A percentile compares a stretch with the other conserved stretches of the same genome.
Conservation (phyloP, 2,113 vertebrate species). For the Pachycephala philippinensis region DNA sequence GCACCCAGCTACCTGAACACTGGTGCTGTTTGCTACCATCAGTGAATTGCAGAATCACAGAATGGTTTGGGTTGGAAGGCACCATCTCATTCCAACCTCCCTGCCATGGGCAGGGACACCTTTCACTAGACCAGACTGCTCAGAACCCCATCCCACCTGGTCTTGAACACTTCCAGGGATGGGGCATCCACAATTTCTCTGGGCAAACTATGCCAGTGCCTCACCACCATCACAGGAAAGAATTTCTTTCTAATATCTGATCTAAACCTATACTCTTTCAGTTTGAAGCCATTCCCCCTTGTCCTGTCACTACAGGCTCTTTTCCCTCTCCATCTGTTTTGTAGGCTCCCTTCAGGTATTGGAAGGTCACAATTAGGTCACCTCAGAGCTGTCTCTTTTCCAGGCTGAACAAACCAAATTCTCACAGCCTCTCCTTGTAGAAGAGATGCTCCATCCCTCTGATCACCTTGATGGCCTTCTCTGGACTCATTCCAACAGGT, state of each 20-base stretch:
- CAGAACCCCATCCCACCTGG: not conserved
- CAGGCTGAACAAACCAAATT: not conserved
- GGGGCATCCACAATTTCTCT: not conserved
- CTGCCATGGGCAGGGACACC: not conserved
- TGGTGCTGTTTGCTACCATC: not conserved
- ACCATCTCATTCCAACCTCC: not conserved
- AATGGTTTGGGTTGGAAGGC: not conserved
- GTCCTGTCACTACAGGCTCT: not conserved
- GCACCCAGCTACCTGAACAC: not conserved
- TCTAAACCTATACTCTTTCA: not conserved
- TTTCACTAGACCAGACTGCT: not conserved
- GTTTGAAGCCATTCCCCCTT: not conserved
- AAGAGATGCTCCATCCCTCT: not conserved
- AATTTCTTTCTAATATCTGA: not conserved
- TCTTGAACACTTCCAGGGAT: not conserved
- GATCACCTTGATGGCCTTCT: not conserved
- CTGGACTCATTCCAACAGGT: not conserved
- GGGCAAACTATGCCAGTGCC: not conserved
- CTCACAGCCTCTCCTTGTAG: not conserved
- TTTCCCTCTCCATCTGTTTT: not conserved
- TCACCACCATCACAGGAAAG: not conserved
- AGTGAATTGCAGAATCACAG: not conserved
- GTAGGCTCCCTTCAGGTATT: not conserved
- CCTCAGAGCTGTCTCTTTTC: not conserved
- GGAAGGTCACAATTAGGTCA: not conserved